These are phyloP conservation scores for Brachionus sp. DNA, from an alignment of 1,140 invertebrate species.

Conservation along the genomic window DNA sequence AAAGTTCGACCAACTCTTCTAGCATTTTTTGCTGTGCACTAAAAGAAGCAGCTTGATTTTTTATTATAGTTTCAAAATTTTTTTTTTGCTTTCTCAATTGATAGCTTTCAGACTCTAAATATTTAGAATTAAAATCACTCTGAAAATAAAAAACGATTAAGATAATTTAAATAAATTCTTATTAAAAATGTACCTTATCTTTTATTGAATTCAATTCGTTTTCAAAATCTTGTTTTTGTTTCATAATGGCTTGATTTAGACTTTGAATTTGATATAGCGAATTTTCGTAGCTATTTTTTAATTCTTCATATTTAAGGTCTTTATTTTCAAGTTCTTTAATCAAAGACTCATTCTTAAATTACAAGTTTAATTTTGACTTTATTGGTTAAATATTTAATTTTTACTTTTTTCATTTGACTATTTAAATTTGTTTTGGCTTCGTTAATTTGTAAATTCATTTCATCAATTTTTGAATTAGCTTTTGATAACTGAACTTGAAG, in stretches of 20 bases:
- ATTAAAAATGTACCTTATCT: constrained; percentile 17
- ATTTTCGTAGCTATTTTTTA: constrained; percentile 13
- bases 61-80: constrained; percentile 24
- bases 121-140: background rate
- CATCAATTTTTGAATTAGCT: constrained; percentile 6
- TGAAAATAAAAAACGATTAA: background rate
- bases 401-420: background rate
- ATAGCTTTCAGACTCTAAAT: constrained; percentile 10
- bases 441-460: constrained; percentile 5
- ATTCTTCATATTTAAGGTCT: constrained; percentile 22
- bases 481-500: constrained; percentile 1
- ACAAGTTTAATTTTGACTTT: background rate
- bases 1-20: background rate
- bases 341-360: background rate
- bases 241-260: background rate
- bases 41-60: background rate
- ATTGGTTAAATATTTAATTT: background rate
- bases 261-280: background rate
- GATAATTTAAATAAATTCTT: background rate
- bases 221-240: constrained; percentile 30
- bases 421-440: background rate
- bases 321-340: background rate
- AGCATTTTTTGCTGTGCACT: background rate
- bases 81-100: constrained; percentile 16
- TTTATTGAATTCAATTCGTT: background rate